phyloP scores from a whole-genome alignment of 2,797 vertebrate genomes.

The Ptychobarbus kaznakovi region DNA sequence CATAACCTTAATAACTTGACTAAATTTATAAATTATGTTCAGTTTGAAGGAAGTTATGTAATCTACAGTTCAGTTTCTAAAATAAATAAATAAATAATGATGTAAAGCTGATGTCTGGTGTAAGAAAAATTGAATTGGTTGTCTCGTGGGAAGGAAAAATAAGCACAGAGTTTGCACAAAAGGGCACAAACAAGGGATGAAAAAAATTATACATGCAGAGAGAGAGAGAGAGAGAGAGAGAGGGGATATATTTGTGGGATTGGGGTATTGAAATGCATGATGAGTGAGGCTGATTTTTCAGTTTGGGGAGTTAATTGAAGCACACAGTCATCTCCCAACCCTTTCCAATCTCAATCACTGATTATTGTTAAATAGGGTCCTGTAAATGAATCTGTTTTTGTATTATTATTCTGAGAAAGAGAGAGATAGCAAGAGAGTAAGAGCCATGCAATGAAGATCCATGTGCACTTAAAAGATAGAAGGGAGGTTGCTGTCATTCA shows the following conservation, averaged over 20 bases:
- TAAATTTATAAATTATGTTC: not conserved
- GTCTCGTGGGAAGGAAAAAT: conserved; percentile 1
- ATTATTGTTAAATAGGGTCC: conserved; percentile 90
- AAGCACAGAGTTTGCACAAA: conserved; percentile 19
- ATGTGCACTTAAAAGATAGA: conserved; percentile 33
- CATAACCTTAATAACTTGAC: not conserved
- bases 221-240: conserved; percentile 16
- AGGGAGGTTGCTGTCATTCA: conserved; percentile 83
- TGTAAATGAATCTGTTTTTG: conserved; percentile 87
- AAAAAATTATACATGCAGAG: conserved; percentile 38
- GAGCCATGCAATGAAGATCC: conserved; percentile 35
- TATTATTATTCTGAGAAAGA: conserved; percentile 71
- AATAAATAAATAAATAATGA: too few relatives aligned
- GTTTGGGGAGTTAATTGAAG: conserved; percentile 88
- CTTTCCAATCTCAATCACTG: conserved; percentile 89
- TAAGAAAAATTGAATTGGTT: not conserved
- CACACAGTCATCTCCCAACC: conserved; percentile 74
- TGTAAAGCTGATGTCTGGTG: not conserved
- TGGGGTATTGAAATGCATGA: conserved; percentile 86
- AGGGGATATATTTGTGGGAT: conserved; percentile 65
- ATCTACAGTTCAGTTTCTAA: not conserved
- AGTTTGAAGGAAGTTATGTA: not conserved
- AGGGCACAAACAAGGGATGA: conserved; percentile 37
- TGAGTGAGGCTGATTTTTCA: conserved; percentile 82
- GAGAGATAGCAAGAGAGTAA: conserved; percentile 27